Evolutionary conservation across 1,140 invertebrate genomes (phyloP).

Genomic region (Drosophila bipectinata): DNA sequence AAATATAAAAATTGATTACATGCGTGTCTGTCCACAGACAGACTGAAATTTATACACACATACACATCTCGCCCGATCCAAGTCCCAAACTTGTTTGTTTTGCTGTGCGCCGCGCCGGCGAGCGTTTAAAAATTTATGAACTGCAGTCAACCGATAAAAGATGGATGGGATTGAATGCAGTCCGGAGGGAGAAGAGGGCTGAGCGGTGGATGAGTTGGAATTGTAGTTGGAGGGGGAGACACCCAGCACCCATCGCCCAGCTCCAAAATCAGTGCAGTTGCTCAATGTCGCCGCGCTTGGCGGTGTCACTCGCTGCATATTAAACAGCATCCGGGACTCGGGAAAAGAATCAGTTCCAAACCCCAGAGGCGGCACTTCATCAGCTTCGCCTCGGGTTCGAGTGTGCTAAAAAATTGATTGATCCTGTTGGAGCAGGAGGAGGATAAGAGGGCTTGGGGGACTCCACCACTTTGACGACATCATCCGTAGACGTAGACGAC

Average conservation of each 20-base stretch:
- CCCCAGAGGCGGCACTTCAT: slow-evolving; percentile 75
- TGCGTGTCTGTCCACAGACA: slow-evolving; percentile 54
- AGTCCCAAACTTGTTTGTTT: slow-evolving; percentile 60
- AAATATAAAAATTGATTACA: slow-evolving; percentile 80
- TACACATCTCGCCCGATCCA: slow-evolving; percentile 5
- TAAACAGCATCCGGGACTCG: slow-evolving; percentile 54
- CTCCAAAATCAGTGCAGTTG: slow-evolving; percentile 71
- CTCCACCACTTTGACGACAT: slow-evolving; percentile 64
- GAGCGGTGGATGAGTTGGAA: not conserved
- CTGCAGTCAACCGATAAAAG: slow-evolving; percentile 68
- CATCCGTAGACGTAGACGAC: slow-evolving; percentile 43
- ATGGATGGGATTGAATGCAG: slow-evolving; percentile 46
- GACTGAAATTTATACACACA: not conserved
- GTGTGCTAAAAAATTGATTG: slow-evolving; percentile 78
- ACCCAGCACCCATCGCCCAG: slow-evolving; percentile 17
- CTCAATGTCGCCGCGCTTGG: slow-evolving; percentile 62
- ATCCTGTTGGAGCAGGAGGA: slow-evolving; percentile 64
- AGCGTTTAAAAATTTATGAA: slow-evolving; percentile 79
- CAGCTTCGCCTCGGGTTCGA: slow-evolving; percentile 37
- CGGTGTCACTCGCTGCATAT: slow-evolving; percentile 74
- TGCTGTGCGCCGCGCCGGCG: slow-evolving; percentile 30
- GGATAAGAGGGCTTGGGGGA: slow-evolving; percentile 10
- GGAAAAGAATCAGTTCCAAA: slow-evolving; percentile 19
- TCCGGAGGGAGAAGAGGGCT: not conserved
- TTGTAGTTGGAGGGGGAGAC: slow-evolving; percentile 7